These are phyloP conservation scores for Cataglyphis albicans DNA, from an alignment of 2,888 invertebrate genomes.

Conservation along the genomic window DNA sequence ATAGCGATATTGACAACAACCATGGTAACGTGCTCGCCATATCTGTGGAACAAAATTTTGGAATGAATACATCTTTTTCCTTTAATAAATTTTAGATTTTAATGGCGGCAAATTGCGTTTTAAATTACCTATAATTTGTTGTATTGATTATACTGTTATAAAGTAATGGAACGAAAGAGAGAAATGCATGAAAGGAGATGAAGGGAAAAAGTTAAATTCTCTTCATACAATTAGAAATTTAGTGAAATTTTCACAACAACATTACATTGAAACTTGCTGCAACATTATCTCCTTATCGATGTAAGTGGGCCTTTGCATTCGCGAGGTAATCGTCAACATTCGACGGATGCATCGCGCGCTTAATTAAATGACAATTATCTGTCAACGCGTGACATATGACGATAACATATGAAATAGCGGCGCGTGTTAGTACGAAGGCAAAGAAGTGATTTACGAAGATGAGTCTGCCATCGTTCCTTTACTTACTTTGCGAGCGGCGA, in stretches of 20 bases:
- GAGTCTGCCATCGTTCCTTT: constrained; percentile 39
- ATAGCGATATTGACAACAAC: constrained; percentile 85
- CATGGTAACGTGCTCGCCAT: constrained; percentile 83
- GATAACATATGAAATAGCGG: background rate
- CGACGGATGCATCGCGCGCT: background rate
- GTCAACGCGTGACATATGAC: constrained; percentile 14
- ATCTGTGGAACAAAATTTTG: constrained; percentile 71
- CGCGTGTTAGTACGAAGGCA: constrained; percentile 11
- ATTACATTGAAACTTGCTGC: background rate
- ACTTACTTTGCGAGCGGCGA: constrained; percentile 31
- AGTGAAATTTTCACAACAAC: constrained; percentile 10
- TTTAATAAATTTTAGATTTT: constrained; percentile 6
- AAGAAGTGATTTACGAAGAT: constrained; percentile 20
- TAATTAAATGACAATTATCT: constrained; percentile 29
- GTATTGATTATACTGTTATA: background rate
- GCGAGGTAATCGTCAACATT: constrained; percentile 10
- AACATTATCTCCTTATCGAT: constrained; percentile 38
- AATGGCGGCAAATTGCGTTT: background rate
- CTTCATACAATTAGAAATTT: constrained; percentile 26
- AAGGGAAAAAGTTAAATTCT: background rate
- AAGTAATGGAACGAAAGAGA: background rate
- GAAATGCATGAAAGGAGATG: background rate
- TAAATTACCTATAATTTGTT: background rate
- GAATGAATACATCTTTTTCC: background rate
- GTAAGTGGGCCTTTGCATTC: constrained; percentile 20